Evolutionary conservation across 35 echinoderm and acorn worm genomes (phyloP).

Genomic region (Apostichopus californicus): DNA sequence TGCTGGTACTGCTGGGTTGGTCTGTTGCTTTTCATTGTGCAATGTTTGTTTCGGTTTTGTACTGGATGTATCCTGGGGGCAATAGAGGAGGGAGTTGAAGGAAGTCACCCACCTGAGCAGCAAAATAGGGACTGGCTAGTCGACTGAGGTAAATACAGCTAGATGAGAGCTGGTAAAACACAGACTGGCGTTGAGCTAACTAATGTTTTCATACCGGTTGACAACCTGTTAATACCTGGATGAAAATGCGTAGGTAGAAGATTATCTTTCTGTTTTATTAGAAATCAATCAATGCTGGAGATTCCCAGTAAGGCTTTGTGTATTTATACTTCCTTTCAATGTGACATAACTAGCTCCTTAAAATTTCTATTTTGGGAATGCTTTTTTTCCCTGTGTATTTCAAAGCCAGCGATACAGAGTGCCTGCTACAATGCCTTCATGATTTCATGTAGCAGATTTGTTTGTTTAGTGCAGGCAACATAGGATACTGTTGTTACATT

Average conservation of each 20-base stretch:
- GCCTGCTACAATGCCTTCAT: too few species aligned
- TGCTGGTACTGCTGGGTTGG: not conserved
- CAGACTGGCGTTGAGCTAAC: not conserved
- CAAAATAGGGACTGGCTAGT: not conserved
- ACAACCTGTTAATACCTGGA: not conserved
- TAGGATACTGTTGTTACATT: too few species aligned
- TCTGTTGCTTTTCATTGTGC: not conserved
- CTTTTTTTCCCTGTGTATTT: too few species aligned
- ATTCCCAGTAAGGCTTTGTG: not conserved
- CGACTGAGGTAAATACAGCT: not conserved
- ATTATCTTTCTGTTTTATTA: not conserved
- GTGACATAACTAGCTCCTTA: too few species aligned
- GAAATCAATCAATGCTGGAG: not conserved
- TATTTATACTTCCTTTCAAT: not conserved
- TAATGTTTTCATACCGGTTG: not conserved
- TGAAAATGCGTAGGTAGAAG: not conserved
- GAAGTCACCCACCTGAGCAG: not conserved
- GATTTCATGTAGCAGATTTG: too few species aligned
- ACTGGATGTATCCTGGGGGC: not conserved
- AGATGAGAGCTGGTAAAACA: not conserved
- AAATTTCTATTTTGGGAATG: too few species aligned
- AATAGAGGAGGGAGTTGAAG: not conserved
- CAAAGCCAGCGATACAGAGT: too few species aligned
- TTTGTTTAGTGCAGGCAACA: too few species aligned
- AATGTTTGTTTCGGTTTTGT: constrained; percentile 21